Evolutionary conservation across 23 tunicate genomes (phyloP).

Genomic region (Diplosoma virens): DNA sequence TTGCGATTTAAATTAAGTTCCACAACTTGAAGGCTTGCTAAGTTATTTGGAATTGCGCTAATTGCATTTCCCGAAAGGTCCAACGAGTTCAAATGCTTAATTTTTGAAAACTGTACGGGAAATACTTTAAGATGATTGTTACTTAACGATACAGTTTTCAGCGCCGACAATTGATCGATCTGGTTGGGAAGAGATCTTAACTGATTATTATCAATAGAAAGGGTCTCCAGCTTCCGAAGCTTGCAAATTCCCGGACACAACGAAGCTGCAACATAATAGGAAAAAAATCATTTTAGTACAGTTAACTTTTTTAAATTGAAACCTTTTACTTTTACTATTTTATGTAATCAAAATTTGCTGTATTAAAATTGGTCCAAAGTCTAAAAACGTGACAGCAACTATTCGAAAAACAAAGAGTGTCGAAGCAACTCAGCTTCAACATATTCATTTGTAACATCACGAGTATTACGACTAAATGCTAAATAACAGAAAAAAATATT

Average conservation of each 20-base stretch:
- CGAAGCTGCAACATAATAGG: slow-evolving; percentile 16
- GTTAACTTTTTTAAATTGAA: too few species aligned
- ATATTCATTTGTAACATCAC: too few species aligned
- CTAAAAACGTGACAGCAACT: too few species aligned
- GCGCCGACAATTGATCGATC: slow-evolving; percentile 20
- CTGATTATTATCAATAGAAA: slow-evolving; percentile 42
- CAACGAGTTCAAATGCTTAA: slow-evolving; percentile 47
- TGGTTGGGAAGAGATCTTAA: slow-evolving; percentile 46
- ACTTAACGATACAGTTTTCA: slow-evolving; percentile 43
- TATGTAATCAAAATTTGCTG: too few species aligned
- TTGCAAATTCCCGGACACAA: slow-evolving; percentile 49
- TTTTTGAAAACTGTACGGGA: slow-evolving; percentile 38
- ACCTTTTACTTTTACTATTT: too few species aligned
- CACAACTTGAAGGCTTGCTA: slow-evolving; percentile 44
- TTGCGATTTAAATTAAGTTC: slow-evolving; percentile 74
- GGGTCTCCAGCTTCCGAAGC: slow-evolving; percentile 63
- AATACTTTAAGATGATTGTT: slow-evolving; percentile 34
- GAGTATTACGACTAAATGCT: too few species aligned
- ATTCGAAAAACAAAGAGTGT: too few species aligned
- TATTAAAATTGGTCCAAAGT: too few species aligned
- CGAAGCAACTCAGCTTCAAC: too few species aligned
- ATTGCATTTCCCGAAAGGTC: slow-evolving; percentile 60
- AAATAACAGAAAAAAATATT: too few species aligned
- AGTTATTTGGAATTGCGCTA: slow-evolving; percentile 33
- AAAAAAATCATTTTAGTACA: too few species aligned